Percentiles rank a stretch among this genome's conserved stretches.
Evolutionary conservation across 1,140 invertebrate genomes (phyloP).

Genomic region (Bombyx mori): DNA sequence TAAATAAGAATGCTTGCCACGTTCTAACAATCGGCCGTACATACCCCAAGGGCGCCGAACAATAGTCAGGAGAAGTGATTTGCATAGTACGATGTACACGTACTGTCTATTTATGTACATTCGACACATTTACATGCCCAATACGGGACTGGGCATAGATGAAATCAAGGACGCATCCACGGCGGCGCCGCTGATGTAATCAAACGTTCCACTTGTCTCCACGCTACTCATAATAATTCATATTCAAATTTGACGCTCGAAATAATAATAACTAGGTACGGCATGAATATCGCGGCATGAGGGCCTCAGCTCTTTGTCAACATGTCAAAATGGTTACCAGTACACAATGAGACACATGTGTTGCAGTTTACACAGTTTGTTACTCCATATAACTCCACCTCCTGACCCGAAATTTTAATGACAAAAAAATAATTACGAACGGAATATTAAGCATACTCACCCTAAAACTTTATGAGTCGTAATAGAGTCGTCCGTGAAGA

Average conservation of each 20-base stretch:
- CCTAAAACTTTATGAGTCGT: conserved; percentile 3
- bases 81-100: conserved; percentile 40
- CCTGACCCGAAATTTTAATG: no score
- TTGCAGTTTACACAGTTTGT: conserved; percentile 38
- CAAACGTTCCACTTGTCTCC: conserved; percentile 24
- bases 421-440: conserved; percentile 31
- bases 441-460: conserved; percentile 20
- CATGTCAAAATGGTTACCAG: conserved; percentile 1
- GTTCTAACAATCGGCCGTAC: conserved; percentile 35
- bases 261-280: conserved; percentile 30
- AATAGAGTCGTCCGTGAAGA: not conserved
- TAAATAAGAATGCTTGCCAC: conserved; percentile 46
- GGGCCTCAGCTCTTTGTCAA: not conserved
- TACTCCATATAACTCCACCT: conserved; percentile 1
- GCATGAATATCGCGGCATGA: conserved; percentile 29
- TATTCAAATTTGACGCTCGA: conserved; percentile 38
- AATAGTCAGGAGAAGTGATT: conserved; percentile 60
- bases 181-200: conserved; percentile 48
- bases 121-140: conserved; percentile 60
- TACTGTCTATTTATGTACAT: conserved; percentile 33
- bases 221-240: conserved; percentile 36
- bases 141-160: conserved; percentile 28
- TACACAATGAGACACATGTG: conserved; percentile 41
- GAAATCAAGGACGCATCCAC: conserved; percentile 25
- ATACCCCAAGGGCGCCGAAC: conserved; percentile 58